These are phyloP conservation scores for Cyclina sinensis DNA, from an alignment of 1,140 invertebrate species.

Conservation along the genomic window DNA sequence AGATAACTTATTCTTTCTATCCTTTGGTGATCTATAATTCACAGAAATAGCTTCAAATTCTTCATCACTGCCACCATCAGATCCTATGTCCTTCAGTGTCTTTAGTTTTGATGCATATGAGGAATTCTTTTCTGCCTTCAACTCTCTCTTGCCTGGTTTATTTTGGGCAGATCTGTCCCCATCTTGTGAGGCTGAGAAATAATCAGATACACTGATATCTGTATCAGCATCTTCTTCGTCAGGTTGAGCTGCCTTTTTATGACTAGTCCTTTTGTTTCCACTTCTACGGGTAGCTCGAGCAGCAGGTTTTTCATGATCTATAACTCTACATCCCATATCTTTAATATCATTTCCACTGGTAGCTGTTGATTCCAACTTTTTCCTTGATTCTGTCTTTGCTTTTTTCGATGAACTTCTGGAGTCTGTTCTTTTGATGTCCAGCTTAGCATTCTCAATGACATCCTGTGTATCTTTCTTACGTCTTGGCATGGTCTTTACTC, in stretches of 20 bases:
- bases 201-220: neutral
- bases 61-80: neutral
- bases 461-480: too few species aligned
- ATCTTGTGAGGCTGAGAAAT: neutral
- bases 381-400: neutral
- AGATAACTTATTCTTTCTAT: neutral
- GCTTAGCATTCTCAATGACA: too few species aligned
- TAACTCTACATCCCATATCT: neutral
- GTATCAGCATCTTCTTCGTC: neutral
- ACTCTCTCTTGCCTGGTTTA: neutral
- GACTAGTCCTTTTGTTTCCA: neutral
- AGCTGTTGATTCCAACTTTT: neutral
- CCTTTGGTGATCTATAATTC: constrained; percentile 1
- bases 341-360: neutral
- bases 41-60: neutral
- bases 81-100: neutral
- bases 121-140: neutral
- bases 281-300: neutral
- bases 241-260: neutral
- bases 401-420: neutral
- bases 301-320: neutral
- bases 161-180: neutral
- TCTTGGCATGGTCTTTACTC: neutral
- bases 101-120: neutral
- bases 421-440: too few species aligned